Conservation (phyloP, 2,797 vertebrate genomes). For the Taeniopygia guttata region DNA sequence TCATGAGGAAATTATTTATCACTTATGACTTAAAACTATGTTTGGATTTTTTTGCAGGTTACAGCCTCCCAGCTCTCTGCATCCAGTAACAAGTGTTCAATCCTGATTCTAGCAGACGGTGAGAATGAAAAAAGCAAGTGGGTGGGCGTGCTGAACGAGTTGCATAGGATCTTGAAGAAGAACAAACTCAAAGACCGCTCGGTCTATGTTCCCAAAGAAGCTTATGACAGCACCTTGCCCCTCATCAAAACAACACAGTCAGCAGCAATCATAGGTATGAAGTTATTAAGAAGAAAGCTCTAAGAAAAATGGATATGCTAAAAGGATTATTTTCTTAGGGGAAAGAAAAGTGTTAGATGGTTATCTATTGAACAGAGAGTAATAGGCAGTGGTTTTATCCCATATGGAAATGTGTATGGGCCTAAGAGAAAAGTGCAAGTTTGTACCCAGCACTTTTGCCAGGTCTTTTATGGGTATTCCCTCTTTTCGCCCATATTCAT, state of each 20-base stretch:
- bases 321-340: not conserved
- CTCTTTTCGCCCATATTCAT: not conserved
- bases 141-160: conserved; percentile 92
- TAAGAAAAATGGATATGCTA: not conserved
- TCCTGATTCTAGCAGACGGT: conserved; percentile 92
- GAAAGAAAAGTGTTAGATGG: accelerated
- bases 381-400: not conserved
- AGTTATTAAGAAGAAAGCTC: not conserved
- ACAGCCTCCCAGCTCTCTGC: conserved; percentile 93
- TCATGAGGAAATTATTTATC: not conserved
- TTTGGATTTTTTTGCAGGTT: conserved; percentile 78
- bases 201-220: conserved; percentile 96
- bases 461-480: not conserved
- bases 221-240: conserved; percentile 94
- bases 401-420: not conserved
- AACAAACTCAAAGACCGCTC: conserved; percentile 98
- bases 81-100: conserved; percentile 90
- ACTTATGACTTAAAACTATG: not conserved
- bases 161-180: conserved; percentile 95
- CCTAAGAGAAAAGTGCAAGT: not conserved
- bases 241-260: conserved; percentile 98
- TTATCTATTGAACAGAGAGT: not conserved
- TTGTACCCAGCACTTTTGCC: not conserved
- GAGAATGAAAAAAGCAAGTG: conserved; percentile 96
- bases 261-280: conserved; percentile 90